Evolutionary conservation across 2,113 vertebrate species (phyloP).

Genomic region (Salvator merianae): DNA sequence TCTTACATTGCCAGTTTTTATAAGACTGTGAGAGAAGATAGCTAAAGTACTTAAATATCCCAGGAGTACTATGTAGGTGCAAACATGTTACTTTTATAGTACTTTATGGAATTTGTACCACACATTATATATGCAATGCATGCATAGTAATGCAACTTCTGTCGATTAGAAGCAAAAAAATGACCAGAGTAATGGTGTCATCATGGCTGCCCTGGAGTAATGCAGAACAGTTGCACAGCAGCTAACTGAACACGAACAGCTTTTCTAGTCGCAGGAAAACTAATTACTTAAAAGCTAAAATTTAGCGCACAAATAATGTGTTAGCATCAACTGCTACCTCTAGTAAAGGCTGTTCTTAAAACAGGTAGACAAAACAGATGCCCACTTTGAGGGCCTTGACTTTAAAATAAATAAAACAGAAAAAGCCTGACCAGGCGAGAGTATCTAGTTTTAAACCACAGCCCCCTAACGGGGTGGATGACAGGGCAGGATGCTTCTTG

Average conservation of each 20-base stretch:
- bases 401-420: too few species aligned
- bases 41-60: background rate
- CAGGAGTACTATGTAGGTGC: background rate
- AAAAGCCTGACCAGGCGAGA: too few species aligned
- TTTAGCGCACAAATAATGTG: background rate
- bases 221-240: background rate
- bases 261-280: background rate
- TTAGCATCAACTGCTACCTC: background rate
- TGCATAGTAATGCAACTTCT: background rate
- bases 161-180: background rate
- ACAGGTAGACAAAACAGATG: background rate
- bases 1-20: too few species aligned
- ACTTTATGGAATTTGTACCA: background rate
- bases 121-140: background rate
- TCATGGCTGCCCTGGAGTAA: background rate
- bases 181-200: background rate
- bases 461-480: too few species aligned
- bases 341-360: background rate
- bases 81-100: background rate
- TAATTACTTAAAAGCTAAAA: slow-evolving; percentile 12
- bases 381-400: too few species aligned
- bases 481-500: too few species aligned
- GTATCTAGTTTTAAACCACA: too few species aligned
- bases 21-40: background rate
- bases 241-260: background rate